Conservation (phyloP, 53 echinoderm and acorn worm genomes). For the Apostichopus leukothele region DNA sequence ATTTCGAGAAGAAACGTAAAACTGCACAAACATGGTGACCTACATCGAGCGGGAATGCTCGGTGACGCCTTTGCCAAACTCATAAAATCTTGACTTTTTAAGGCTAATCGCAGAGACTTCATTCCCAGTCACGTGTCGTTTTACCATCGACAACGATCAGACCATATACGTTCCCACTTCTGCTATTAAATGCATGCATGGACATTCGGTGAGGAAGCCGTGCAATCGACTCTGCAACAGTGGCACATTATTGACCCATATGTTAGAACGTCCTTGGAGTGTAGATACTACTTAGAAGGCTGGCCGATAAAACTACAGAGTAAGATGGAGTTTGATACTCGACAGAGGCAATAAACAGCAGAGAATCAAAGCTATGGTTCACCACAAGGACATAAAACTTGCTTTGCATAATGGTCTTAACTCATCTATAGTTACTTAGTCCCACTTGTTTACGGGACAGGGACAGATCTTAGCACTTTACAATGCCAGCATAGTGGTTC, state of each 20-base stretch:
- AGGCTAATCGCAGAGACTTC: conserved; percentile 15
- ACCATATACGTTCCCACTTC: neutral
- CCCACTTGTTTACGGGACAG: neutral
- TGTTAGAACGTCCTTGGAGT: neutral
- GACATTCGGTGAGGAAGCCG: conserved; percentile 1
- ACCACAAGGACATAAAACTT: neutral
- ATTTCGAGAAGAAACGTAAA: conserved; percentile 7
- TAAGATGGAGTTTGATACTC: neutral
- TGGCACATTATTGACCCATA: conserved; percentile 27
- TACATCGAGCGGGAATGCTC: neutral
- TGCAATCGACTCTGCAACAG: conserved; percentile 9
- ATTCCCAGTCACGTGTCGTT: conserved; percentile 24
- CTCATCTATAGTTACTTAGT: neutral
- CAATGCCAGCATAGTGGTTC: neutral
- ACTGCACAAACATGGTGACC: conserved; percentile 37
- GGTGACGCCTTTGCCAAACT: conserved; percentile 23
- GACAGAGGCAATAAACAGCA: neutral
- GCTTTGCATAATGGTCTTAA: neutral
- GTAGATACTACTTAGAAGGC: neutral
- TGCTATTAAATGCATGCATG: neutral
- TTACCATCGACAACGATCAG: neutral
- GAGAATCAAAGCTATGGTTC: neutral
- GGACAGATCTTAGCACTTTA: too few species aligned
- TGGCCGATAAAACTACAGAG: conserved; percentile 13
- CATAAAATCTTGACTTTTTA: conserved; percentile 24